These are phyloP conservation scores for Yponomeuta malinellus DNA, from an alignment of 2,888 invertebrate species.

Conservation along the genomic window DNA sequence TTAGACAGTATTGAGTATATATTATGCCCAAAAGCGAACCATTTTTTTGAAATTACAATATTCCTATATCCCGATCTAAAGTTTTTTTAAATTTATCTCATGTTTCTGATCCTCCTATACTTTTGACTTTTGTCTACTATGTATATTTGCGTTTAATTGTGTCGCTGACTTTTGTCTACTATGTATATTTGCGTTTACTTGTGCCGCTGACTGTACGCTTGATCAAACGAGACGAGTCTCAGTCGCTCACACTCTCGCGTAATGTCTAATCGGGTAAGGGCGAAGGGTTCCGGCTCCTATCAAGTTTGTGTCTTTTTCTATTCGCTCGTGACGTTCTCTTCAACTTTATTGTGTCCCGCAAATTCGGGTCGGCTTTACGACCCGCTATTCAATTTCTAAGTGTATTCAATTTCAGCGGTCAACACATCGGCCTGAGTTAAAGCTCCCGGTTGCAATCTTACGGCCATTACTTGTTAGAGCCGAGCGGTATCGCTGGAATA, in stretches of 20 bases:
- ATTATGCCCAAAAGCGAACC: too few relatives aligned
- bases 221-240: background rate
- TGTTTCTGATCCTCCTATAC: too few relatives aligned
- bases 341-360: background rate
- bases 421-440: background rate
- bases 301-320: slow-evolving; percentile 1
- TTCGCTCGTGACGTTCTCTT: background rate
- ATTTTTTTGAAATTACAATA: too few relatives aligned
- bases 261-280: background rate
- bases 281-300: background rate
- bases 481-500: background rate
- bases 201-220: background rate
- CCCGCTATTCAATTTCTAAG: background rate
- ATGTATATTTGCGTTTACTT: background rate
- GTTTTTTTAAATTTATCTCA: too few relatives aligned
- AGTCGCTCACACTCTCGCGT: background rate
- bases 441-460: background rate
- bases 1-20: too few relatives aligned
- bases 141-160: background rate
- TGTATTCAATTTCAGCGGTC: background rate
- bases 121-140: too few relatives aligned
- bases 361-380: background rate
- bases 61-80: too few relatives aligned
- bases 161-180: background rate
- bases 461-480: background rate